Percentiles rank a stretch among this genome's conserved stretches.
These are phyloP conservation scores for Remorina albescens DNA, from an alignment of 2,797 vertebrate species.

Conservation along the genomic window DNA sequence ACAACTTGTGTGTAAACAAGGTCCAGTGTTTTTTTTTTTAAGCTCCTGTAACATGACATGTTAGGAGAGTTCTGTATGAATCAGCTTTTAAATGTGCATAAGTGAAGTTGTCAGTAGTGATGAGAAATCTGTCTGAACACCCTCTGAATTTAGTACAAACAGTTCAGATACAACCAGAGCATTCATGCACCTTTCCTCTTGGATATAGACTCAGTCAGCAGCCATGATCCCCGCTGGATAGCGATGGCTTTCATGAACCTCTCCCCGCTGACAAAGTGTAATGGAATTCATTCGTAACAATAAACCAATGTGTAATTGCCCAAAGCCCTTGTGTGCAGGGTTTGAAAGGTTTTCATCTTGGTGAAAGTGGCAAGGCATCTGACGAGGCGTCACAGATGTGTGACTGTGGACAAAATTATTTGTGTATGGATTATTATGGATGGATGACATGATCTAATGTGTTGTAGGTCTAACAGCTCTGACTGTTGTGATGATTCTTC, in stretches of 20 bases:
- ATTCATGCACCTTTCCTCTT: background rate
- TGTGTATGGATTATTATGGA: background rate
- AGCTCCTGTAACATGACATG: background rate
- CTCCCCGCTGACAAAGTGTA: background rate
- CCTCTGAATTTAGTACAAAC: background rate
- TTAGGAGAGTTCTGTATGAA: background rate
- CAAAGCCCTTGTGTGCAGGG: background rate
- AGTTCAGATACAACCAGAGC: background rate
- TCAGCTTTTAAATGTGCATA: background rate
- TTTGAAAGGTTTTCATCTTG: background rate
- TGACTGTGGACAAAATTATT: background rate
- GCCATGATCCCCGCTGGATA: background rate
- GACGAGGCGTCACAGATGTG: too few relatives aligned
- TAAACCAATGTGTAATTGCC: background rate
- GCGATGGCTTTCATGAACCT: background rate
- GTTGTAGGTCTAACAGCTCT: background rate
- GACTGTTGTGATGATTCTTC: background rate
- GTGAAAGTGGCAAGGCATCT: background rate
- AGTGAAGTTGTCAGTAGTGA: background rate
- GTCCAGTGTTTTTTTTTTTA: background rate
- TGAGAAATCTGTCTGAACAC: background rate
- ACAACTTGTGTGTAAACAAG: background rate
- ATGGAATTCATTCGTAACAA: background rate
- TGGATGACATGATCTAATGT: background rate
- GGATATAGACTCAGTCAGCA: background rate